phyloP scores from a whole-genome alignment of 2,888 invertebrate genomes.

The Hedya salicella region DNA sequence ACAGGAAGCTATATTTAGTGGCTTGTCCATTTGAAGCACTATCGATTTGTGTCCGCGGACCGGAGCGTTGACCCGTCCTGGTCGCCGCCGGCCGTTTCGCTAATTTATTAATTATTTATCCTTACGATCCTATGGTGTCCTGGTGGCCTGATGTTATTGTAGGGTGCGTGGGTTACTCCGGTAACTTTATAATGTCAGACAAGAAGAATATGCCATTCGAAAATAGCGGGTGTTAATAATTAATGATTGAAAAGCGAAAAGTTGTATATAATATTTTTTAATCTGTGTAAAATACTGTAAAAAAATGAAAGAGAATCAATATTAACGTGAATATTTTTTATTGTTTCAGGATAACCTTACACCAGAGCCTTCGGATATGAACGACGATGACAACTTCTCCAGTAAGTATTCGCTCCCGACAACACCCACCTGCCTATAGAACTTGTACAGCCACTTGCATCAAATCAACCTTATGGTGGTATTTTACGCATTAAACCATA shows the following conservation, averaged over 20 bases:
- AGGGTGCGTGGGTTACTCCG: conserved; percentile 6
- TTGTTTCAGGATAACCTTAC: conserved; percentile 90
- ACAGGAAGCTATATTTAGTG: conserved; percentile 70
- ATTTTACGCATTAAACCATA: conserved; percentile 61
- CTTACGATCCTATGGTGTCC: conserved; percentile 62
- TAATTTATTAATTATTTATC: conserved; percentile 83
- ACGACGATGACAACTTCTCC: conserved; percentile 89
- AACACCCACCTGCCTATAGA: conserved; percentile 19
- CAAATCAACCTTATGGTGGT: conserved; percentile 73
- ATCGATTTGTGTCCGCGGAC: conserved; percentile 78
- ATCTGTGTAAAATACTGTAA: no score
- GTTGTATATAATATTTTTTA: no score
- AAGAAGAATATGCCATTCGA: neutral
- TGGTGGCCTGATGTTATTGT: conserved; percentile 48
- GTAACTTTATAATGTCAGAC: neutral
- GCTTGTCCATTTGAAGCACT: conserved; percentile 81
- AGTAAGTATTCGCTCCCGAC: conserved; percentile 79
- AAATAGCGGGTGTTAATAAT: no score
- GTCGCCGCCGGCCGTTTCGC: conserved; percentile 71
- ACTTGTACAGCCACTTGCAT: conserved; percentile 76
- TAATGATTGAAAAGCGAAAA: no score
- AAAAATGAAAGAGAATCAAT: no score
- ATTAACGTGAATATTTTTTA: conserved; percentile 46
- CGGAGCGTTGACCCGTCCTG: conserved; percentile 75
- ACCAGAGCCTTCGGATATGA: conserved; percentile 88